These are phyloP conservation scores for Ips typographus DNA, from an alignment of 1,140 invertebrate species.

Conservation along the genomic window DNA sequence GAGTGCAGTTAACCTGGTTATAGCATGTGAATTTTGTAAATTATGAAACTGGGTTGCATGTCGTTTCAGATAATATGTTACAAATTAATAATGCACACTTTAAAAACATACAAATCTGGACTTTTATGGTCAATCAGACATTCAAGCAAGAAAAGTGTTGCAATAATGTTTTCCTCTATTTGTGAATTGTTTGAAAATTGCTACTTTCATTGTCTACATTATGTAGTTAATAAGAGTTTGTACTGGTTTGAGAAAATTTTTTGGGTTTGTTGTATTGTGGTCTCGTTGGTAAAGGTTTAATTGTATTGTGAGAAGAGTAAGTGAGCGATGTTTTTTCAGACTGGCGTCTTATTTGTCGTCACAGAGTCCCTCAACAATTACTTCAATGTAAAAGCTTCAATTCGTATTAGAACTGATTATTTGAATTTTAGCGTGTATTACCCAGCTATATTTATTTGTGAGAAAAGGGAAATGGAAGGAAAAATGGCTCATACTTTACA, in stretches of 20 bases:
- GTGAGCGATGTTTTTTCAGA: constrained; percentile 4
- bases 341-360: constrained; percentile 6
- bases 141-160: no score
- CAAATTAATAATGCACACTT: no score
- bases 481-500: neutral
- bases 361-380: neutral
- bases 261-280: constrained; percentile 13
- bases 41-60: no score
- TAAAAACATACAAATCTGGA: no score
- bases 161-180: no score
- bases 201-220: constrained; percentile 23
- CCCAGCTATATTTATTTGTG: constrained; percentile 20
- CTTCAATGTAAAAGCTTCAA: constrained; percentile 3
- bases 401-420: constrained; percentile 14
- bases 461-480: constrained; percentile 1
- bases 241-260: constrained; percentile 16
- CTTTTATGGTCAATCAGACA: no score
- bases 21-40: no score
- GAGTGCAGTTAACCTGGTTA: no score
- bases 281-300: constrained; percentile 9
- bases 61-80: no score
- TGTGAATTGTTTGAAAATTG: constrained; percentile 15
- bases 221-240: constrained; percentile 12
- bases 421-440: constrained; percentile 1
- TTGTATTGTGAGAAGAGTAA: neutral